Conservation (phyloP, 2,797 vertebrate genomes). For the Gobio occitaniae region DNA sequence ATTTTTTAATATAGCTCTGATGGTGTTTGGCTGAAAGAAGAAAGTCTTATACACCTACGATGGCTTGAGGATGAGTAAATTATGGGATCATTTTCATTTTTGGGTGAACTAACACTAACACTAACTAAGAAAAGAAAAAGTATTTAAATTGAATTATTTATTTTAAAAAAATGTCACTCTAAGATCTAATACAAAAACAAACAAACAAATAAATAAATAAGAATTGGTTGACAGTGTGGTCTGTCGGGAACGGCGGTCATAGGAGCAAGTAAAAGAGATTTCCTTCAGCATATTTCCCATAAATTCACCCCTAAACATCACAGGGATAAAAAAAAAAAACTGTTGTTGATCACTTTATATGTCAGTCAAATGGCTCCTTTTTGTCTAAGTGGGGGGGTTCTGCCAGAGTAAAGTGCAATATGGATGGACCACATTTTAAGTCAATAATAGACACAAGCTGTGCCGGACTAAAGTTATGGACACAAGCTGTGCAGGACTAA, state of each 20-base stretch:
- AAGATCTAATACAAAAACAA: background rate
- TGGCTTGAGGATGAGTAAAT: too few species aligned
- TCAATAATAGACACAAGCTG: background rate
- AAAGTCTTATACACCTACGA: too few species aligned
- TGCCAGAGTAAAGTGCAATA: background rate
- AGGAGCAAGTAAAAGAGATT: background rate
- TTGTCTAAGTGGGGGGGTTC: background rate
- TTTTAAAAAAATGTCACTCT: background rate
- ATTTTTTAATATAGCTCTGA: too few species aligned
- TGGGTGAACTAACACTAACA: too few species aligned
- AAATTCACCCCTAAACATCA: background rate
- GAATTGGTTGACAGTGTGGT: background rate
- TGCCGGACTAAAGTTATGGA: background rate
- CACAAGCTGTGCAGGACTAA: background rate
- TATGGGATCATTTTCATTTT: too few species aligned
- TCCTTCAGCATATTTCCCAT: background rate
- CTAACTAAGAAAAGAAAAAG: background rate
- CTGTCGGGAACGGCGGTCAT: background rate
- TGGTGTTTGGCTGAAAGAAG: too few species aligned
- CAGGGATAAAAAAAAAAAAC: too few species aligned
- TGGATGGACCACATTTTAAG: background rate
- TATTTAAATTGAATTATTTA: background rate
- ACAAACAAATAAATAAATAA: background rate
- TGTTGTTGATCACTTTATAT: background rate
- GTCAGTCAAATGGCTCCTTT: background rate